phyloP scores from a whole-genome alignment of 2,113 vertebrate genomes.

The Bucco capensis region DNA sequence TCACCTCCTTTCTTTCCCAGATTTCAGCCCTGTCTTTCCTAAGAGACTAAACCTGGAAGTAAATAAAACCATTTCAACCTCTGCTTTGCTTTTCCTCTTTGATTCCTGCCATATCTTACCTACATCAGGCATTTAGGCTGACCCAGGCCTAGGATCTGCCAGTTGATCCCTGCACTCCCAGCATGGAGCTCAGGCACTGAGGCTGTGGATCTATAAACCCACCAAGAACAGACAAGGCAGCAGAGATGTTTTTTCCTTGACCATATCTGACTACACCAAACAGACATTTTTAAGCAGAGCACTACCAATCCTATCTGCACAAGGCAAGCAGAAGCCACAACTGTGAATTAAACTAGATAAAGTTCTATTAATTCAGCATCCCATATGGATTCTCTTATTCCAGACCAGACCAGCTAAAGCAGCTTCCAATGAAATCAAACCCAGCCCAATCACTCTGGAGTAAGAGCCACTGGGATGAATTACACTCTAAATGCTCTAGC shows the following conservation, averaged over 20 bases:
- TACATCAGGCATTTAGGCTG: background rate
- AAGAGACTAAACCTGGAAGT: background rate
- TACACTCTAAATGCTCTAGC: background rate
- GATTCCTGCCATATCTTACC: background rate
- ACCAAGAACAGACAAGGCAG: background rate
- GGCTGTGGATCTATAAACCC: background rate
- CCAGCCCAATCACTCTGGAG: background rate
- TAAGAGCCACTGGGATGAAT: fast-evolving
- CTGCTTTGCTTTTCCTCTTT: background rate
- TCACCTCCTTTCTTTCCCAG: background rate
- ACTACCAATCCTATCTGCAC: background rate
- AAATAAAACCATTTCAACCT: background rate
- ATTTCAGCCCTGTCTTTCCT: background rate
- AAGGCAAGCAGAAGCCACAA: background rate
- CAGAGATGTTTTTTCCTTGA: background rate
- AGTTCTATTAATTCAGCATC: background rate
- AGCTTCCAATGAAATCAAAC: background rate
- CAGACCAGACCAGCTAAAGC: background rate
- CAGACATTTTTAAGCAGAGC: background rate
- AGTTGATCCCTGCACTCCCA: background rate
- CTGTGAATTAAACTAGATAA: background rate
- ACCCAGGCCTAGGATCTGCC: background rate
- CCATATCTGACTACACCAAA: background rate
- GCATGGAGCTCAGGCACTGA: background rate
- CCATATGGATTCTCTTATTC: background rate